These are phyloP conservation scores for Hybognathus amarus DNA, from an alignment of 2,797 vertebrate species.

Conservation along the genomic window DNA sequence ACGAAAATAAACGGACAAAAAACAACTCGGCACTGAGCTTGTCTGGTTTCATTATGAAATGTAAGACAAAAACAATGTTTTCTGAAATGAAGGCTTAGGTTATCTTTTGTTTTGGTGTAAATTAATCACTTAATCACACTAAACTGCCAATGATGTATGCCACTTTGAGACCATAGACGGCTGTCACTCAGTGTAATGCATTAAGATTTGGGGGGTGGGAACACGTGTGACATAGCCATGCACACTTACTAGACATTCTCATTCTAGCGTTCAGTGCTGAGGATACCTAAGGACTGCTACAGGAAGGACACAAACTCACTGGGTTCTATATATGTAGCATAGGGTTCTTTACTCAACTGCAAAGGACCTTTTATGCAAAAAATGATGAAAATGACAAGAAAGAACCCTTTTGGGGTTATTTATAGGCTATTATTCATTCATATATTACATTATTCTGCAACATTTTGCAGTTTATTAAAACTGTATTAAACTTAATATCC, in stretches of 20 bases:
- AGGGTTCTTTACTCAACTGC: too few species aligned
- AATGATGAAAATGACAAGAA: too few species aligned
- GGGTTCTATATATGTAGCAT: too few species aligned
- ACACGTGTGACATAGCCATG: not conserved
- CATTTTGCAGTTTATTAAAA: too few species aligned
- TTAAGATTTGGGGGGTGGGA: not conserved
- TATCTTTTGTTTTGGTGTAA: not conserved
- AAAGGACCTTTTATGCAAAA: too few species aligned
- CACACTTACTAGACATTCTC: not conserved
- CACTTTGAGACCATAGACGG: too few species aligned
- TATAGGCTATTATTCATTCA: too few species aligned
- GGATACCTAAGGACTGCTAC: not conserved
- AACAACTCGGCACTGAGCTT: not conserved
- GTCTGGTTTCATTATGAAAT: not conserved
- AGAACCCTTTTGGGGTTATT: too few species aligned
- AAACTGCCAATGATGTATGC: not conserved
- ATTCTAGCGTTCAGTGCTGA: not conserved
- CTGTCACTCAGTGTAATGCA: not conserved
- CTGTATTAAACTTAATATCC: too few species aligned
- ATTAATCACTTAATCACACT: not conserved
- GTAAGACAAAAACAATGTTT: not conserved
- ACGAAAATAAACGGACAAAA: not conserved
- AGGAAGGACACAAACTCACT: not conserved
- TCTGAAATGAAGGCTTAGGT: not conserved
- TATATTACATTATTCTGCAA: too few species aligned